Percentiles rank a stretch among this genome's conserved stretches.
phyloP scores from a whole-genome alignment of 2,888 invertebrate species.

The Zhuqinia jingwanae region DNA sequence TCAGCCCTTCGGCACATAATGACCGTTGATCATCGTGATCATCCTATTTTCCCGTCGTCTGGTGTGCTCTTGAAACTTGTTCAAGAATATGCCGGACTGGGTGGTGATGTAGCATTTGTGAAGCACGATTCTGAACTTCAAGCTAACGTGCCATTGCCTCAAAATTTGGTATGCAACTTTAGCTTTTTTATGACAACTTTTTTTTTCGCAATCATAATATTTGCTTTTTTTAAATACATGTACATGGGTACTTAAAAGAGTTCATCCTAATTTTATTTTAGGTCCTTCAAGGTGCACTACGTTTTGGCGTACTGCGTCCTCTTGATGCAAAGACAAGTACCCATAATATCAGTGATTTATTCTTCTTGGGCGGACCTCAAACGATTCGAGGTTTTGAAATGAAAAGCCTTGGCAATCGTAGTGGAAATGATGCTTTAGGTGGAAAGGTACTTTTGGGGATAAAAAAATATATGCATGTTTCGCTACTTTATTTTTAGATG shows the following conservation, averaged over 20 bases:
- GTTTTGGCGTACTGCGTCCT: slow-evolving; percentile 85
- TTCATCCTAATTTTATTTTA: slow-evolving; percentile 80
- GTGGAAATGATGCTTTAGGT: slow-evolving; percentile 89
- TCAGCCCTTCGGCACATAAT: slow-evolving; percentile 92
- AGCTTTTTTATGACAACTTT: too few relatives aligned
- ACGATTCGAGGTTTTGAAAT: slow-evolving; percentile 93
- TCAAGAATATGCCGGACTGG: slow-evolving; percentile 93
- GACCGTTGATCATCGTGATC: slow-evolving; percentile 90
- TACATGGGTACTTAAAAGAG: too few relatives aligned
- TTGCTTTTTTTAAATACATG: too few relatives aligned
- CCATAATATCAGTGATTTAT: slow-evolving; percentile 87
- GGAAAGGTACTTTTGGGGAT: slow-evolving; percentile 83
- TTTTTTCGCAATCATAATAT: too few relatives aligned
- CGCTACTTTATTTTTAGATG: too few relatives aligned
- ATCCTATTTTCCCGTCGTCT: slow-evolving; percentile 88
- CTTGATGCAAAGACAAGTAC: slow-evolving; percentile 81
- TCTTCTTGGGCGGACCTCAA: slow-evolving; percentile 94
- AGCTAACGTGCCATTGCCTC: slow-evolving; percentile 85
- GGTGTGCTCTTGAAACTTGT: slow-evolving; percentile 88
- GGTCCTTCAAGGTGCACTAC: slow-evolving; percentile 88
- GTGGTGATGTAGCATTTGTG: slow-evolving; percentile 95
- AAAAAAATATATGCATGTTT: too few relatives aligned
- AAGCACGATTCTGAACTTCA: slow-evolving; percentile 90
- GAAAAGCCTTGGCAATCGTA: slow-evolving; percentile 92
- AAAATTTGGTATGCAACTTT: slow-evolving; percentile 84